These are phyloP conservation scores for Chrysotoxum bicinctum DNA, from an alignment of 2,888 invertebrate genomes.

Conservation along the genomic window DNA sequence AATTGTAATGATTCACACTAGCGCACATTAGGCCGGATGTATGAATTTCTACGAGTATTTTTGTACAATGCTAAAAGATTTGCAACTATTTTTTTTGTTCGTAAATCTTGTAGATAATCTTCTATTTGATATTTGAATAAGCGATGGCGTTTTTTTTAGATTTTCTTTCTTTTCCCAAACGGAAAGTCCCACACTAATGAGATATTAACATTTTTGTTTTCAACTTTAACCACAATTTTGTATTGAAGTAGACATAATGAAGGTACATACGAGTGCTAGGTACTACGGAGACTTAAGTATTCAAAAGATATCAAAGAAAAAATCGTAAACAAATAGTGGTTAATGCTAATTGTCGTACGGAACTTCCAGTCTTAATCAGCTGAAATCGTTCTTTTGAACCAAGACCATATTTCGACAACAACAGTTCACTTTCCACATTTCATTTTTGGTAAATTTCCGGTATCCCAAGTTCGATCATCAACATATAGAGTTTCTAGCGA, in stretches of 20 bases:
- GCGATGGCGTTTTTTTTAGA: slow-evolving; percentile 41
- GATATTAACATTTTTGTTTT: slow-evolving; percentile 5
- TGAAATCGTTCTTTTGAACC: background rate
- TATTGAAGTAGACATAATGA: background rate
- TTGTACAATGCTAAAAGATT: slow-evolving; percentile 3
- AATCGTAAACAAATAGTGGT: too few species aligned
- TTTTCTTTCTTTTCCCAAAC: slow-evolving; percentile 33
- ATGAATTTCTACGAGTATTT: background rate
- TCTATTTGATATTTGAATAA: slow-evolving; percentile 3
- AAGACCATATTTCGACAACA: too few species aligned
- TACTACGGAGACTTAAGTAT: background rate
- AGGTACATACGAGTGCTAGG: background rate
- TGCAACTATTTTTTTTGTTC: slow-evolving; percentile 50
- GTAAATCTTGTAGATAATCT: slow-evolving; percentile 24
- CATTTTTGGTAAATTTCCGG: too few species aligned
- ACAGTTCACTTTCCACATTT: too few species aligned
- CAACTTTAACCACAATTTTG: background rate
- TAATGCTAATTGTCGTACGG: too few species aligned
- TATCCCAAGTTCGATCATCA: too few species aligned
- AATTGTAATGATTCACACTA: background rate
- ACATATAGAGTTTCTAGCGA: too few species aligned
- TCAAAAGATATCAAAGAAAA: background rate
- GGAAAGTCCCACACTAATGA: slow-evolving; percentile 51
- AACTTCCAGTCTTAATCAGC: too few species aligned
- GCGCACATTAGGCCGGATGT: slow-evolving; percentile 49